A percentile compares a stretch with the other conserved stretches of the same genome.
Conservation (phyloP, 2,113 vertebrate genomes). For the Rostratula benghalensis region DNA sequence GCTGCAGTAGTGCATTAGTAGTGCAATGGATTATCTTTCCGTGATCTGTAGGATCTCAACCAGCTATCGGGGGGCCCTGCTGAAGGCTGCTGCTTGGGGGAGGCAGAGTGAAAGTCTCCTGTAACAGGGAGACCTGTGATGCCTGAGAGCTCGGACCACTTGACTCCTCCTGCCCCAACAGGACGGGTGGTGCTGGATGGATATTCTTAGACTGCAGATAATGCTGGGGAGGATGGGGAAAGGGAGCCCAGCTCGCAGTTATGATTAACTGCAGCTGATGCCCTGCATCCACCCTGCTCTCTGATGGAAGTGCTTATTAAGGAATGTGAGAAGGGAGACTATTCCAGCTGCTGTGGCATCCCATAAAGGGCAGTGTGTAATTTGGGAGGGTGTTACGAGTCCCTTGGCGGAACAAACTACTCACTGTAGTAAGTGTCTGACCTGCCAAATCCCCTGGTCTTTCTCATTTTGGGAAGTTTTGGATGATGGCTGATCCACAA, state of each 20-base stretch:
- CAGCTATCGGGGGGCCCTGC: slow-evolving; percentile 40
- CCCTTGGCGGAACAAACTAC: background rate
- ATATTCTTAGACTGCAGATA: slow-evolving; percentile 46
- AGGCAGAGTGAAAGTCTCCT: slow-evolving; percentile 57
- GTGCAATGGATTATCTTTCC: slow-evolving; percentile 69
- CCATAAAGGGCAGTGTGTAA: slow-evolving; percentile 34
- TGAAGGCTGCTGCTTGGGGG: slow-evolving; percentile 43
- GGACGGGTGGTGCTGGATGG: background rate
- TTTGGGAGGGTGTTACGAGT: slow-evolving; percentile 50
- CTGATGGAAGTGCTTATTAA: slow-evolving; percentile 43
- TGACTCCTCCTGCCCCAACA: background rate
- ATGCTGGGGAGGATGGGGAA: background rate
- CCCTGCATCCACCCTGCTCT: slow-evolving; percentile 24
- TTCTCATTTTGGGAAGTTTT: slow-evolving; percentile 42
- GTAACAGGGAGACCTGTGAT: background rate
- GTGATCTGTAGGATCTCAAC: slow-evolving; percentile 61
- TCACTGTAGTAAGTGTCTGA: slow-evolving; percentile 29
- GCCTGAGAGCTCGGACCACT: background rate
- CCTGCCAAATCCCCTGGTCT: background rate
- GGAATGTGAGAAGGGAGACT: slow-evolving; percentile 15
- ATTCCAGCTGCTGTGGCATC: slow-evolving; percentile 54
- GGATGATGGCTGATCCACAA: background rate
- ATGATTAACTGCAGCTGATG: slow-evolving; percentile 25
- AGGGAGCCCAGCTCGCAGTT: background rate
- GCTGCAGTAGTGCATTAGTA: slow-evolving; percentile 67